A percentile compares a stretch with the other conserved stretches of the same genome.
Conservation (phyloP, 92 coral and sea anemone species). For the Actinernus sp. region DNA sequence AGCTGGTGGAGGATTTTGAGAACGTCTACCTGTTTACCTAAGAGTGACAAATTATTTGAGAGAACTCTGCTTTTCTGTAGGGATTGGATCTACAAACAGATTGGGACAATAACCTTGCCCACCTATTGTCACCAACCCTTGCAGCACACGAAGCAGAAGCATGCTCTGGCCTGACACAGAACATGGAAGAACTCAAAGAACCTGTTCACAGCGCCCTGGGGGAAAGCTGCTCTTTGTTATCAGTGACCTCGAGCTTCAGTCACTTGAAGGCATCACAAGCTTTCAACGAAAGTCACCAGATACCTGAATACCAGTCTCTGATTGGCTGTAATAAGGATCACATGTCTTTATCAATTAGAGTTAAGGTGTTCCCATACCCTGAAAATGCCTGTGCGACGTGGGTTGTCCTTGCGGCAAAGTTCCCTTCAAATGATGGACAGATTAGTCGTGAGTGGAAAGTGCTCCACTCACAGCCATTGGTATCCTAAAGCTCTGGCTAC, state of each 20-base stretch:
- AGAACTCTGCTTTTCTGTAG: background rate
- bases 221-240: slow-evolving; percentile 2
- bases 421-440: slow-evolving; percentile 7
- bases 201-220: slow-evolving; percentile 10
- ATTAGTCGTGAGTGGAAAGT: slow-evolving; percentile 18
- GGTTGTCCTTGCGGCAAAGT: slow-evolving; percentile 19
- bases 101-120: slow-evolving; percentile 27
- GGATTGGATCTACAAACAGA: background rate
- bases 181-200: slow-evolving; percentile 29
- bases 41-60: no score
- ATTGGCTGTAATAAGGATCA: slow-evolving; percentile 13
- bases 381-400: slow-evolving; percentile 27
- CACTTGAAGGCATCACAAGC: slow-evolving; percentile 15
- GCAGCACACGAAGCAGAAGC: slow-evolving; percentile 22
- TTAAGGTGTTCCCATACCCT: slow-evolving; percentile 32
- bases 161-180: slow-evolving; percentile 7
- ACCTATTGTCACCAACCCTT: slow-evolving; percentile 22
- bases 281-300: background rate
- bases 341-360: slow-evolving; percentile 21
- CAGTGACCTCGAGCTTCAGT: slow-evolving; percentile 14
- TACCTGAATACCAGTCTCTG: slow-evolving; percentile 16
- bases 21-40: no score
- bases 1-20: no score
- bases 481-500: no score
- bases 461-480: background rate